Evolutionary conservation across 1,140 invertebrate species (phyloP), one percentile per base, ranked within the genome.

Genomic region (Scylla paramamosain): DNA sequence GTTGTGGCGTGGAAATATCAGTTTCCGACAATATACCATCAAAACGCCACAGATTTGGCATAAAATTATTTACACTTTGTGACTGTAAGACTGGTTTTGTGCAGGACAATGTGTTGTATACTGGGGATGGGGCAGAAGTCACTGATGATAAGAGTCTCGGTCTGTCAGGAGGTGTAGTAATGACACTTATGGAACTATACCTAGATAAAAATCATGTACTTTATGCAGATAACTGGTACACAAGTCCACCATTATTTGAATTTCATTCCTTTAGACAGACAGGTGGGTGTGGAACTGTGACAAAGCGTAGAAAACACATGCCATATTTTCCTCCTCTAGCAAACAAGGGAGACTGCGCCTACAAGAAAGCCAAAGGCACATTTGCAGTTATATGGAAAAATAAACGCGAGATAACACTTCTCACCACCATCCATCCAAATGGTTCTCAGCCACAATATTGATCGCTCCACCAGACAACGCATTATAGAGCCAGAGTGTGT

Each of bases 341-440:
- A 84, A 84, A 84, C 82, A 84, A 84, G 82, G 82, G 82, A 84
- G 29, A n/a, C n/a, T n/a, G n/a, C n/a, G n/a, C n/a, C n/a, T n/a
- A n/a, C n/a, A n/a, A n/a, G n/a, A n/a, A n/a, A 84, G 29, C 82
- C 82, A 84, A 84, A 31, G 25, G 25, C 29, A 84, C 25, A 10
- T 25, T 84, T 7, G 82, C 82, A n/a, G 29, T 84, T 84, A 84
- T 84, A 28, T 84, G 82, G 82, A 84, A 84, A 31, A 25, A 84
- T 31, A 31, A 84, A 31, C 7, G 82, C 6, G 82, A 84, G 29
- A 25, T 84, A 84, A 31, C 82, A n/a, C 82, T 84, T 31, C 82
- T 84, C 29, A 84, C 82, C 25, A 84, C 20, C 29, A 84, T 84
- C 82, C 25, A 84, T 25, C 48, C 48, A 52, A 52, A 84, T 28